Conservation (phyloP, 2,797 vertebrate genomes). For the Cottoperca gobio region DNA sequence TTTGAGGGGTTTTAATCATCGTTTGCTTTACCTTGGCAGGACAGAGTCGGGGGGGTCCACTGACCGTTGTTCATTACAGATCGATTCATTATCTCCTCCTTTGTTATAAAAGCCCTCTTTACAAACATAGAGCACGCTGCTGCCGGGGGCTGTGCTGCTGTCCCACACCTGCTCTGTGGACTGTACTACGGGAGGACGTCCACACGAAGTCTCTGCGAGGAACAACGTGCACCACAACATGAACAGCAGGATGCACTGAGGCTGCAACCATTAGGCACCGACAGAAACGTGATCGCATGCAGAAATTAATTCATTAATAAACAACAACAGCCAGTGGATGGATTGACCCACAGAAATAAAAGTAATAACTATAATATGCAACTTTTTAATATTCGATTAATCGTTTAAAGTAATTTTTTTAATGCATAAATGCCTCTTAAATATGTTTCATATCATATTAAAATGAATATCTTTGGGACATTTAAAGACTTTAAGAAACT, state of each 20-base stretch:
- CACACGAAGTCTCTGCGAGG: slow-evolving; percentile 87
- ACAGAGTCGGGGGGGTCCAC: slow-evolving; percentile 84
- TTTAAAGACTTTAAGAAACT: no score
- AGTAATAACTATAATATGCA: no score
- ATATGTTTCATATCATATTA: no score
- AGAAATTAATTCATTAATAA: no score
- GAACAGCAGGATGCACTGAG: neutral
- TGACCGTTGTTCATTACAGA: slow-evolving; percentile 83
- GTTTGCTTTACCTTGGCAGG: slow-evolving; percentile 85
- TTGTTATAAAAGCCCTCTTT: slow-evolving; percentile 83
- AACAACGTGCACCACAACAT: slow-evolving; percentile 48
- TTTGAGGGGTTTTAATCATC: neutral
- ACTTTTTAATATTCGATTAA: no score
- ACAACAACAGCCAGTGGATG: no score
- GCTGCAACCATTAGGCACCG: no score
- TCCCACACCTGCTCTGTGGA: slow-evolving; percentile 83
- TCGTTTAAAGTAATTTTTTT: no score
- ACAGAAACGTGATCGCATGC: no score
- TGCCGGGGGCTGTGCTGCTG: slow-evolving; percentile 79
- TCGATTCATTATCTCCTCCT: slow-evolving; percentile 74
- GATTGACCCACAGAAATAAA: no score
- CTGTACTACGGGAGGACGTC: slow-evolving; percentile 81
- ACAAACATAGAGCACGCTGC: slow-evolving; percentile 84
- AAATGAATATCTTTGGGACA: no score
- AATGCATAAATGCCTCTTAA: no score